Percentiles rank a stretch among this genome's conserved stretches.
These are phyloP conservation scores for Clytia hemisphaerica DNA, from an alignment of 30 jellyfish, hydroid and myxozoan species.

Conservation along the genomic window DNA sequence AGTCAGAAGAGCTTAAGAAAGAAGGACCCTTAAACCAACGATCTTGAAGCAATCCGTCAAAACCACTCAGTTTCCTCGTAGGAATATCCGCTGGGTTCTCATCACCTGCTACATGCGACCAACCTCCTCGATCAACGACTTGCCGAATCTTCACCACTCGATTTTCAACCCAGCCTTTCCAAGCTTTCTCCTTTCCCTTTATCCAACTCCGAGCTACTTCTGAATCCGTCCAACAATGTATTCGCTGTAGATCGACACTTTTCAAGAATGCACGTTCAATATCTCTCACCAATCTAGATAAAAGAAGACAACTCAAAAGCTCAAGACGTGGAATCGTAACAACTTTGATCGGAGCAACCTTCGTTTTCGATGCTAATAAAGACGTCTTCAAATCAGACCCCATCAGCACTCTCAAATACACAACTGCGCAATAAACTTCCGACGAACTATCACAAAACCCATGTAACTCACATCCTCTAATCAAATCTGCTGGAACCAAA, in stretches of 20 bases:
- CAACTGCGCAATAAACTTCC: slow-evolving; percentile 52
- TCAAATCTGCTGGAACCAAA: too few species aligned
- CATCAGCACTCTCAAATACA: slow-evolving; percentile 41
- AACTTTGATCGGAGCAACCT: slow-evolving; percentile 51
- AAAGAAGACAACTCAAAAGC: slow-evolving; percentile 47
- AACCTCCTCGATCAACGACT: slow-evolving; percentile 29
- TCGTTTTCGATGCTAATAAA: slow-evolving; percentile 55
- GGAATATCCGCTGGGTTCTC: slow-evolving; percentile 45
- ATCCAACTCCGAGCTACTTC: slow-evolving; percentile 64
- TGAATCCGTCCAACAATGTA: slow-evolving; percentile 57
- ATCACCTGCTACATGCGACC: slow-evolving; percentile 36
- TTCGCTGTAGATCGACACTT: slow-evolving; percentile 16
- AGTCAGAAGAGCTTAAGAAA: too few species aligned
- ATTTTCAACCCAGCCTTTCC: slow-evolving; percentile 36
- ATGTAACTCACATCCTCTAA: too few species aligned
- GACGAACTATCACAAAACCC: slow-evolving; percentile 57
- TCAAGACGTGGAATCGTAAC: slow-evolving; percentile 65
- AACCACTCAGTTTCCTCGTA: background rate
- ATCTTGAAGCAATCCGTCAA: background rate
- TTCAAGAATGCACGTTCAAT: slow-evolving; percentile 14
- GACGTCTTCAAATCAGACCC: slow-evolving; percentile 30
- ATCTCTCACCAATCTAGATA: slow-evolving; percentile 35
- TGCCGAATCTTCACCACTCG: slow-evolving; percentile 19
- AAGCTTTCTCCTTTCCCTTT: slow-evolving; percentile 35
- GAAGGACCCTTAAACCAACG: slow-evolving; percentile 29